Base-by-base conservation (phyloP, 1,140 invertebrate species). In the Ostrea edulis region DNA sequence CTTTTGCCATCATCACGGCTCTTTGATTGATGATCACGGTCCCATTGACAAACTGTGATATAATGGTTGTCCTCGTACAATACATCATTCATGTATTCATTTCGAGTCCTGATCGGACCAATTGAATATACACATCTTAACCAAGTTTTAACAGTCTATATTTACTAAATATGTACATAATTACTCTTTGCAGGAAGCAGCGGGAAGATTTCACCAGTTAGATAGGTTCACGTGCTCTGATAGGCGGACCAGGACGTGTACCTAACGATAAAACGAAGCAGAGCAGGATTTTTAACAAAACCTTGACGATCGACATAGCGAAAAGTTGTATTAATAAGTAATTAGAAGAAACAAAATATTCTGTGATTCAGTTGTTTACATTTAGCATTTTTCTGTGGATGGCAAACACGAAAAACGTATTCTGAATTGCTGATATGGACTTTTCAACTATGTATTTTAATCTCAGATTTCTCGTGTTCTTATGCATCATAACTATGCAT, bases 161-260 rank as follows among this genome's bases (percentile, higher is more conserved):
- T 77, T 77, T 77, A 77, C 68, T 77, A 77, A 77, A 77, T 77
- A 77, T 77, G 68, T 77, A 77, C 68, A 77, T 77, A 77, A 77
- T 77, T 77, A 77, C 35, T 77, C 68, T 29, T 62, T 77, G 12
- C 68, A 77, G 68, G 68, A 77, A 77, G 68, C 68, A 29, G 35
- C 68, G 68, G 29, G 14, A 77, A 35, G 29, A 29, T 62, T 77
- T 77, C 29, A 77, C 68, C 68, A 77, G 22, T 77, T 35, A 25
- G 29, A 22, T 77, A 29, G 22, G 12, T 77, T 12, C 29, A 14
- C 22, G 68, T 14, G 9, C 68, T 22, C 68, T 77, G 68, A 77
- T 77, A 77, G 68, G 68, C 25, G 22, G 8, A 35, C 9, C 9
- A 29, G 68, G 25, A 77, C 68, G 25, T 35, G 68, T 77, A 25